These are phyloP conservation scores for Plebejus anna DNA, from an alignment of 2,888 invertebrate species.

Conservation along the genomic window DNA sequence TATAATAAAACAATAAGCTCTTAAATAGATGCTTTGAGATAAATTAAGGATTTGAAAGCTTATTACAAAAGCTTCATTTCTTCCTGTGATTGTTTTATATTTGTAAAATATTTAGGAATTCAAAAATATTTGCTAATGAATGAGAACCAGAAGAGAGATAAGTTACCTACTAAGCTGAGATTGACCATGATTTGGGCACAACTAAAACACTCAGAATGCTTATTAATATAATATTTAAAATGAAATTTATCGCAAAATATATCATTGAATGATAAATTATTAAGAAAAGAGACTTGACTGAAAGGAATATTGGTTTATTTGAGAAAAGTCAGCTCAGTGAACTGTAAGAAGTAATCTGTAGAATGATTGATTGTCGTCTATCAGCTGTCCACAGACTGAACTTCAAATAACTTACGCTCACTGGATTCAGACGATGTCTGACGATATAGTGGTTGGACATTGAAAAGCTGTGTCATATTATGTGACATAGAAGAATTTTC, in stretches of 20 bases:
- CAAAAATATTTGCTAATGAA: no score
- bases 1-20: no score
- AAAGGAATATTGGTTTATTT: not conserved
- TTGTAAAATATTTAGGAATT: no score
- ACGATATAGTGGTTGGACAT: not conserved
- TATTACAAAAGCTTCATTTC: no score
- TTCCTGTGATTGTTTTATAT: no score
- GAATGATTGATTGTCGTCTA: slow-evolving; percentile 12
- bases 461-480: not conserved
- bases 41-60: no score
- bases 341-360: not conserved
- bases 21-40: not conserved
- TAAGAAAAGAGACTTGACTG: not conserved
- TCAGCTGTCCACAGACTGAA: slow-evolving; percentile 12
- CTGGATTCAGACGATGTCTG: not conserved
- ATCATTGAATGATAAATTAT: not conserved
- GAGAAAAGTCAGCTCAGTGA: not conserved
- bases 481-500: not conserved
- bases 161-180: no score
- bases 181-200: no score
- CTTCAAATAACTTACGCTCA: not conserved
- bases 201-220: no score
- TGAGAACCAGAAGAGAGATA: no score
- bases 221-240: not conserved
- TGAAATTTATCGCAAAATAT: not conserved